Percentiles rank a stretch among this genome's conserved stretches.
phyloP scores from a whole-genome alignment of 2,797 vertebrate species.

The Rhinella marina region DNA sequence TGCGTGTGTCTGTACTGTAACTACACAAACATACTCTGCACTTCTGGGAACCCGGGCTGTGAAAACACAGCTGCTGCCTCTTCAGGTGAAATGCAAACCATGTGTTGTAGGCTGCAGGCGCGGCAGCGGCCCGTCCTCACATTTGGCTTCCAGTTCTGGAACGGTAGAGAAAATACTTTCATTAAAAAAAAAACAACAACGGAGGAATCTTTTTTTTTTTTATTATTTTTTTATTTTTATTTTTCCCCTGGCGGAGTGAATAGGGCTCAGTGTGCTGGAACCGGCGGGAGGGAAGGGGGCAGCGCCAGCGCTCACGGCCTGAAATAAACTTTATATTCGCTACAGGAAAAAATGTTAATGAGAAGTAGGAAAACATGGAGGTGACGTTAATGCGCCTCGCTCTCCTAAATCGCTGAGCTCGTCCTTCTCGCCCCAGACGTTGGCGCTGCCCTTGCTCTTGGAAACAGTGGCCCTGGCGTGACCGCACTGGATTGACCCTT shows the following conservation, averaged over 20 bases:
- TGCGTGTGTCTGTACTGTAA: slow-evolving; percentile 43
- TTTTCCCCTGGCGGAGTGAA: slow-evolving; percentile 14
- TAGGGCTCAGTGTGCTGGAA: slow-evolving; percentile 47
- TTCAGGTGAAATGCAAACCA: slow-evolving; percentile 53
- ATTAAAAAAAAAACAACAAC: slow-evolving; percentile 7
- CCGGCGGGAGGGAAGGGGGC: not conserved
- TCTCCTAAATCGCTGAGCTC: not conserved
- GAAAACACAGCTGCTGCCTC: slow-evolving; percentile 54
- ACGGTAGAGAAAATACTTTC: slow-evolving; percentile 29
- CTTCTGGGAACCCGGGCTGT: slow-evolving; percentile 23
- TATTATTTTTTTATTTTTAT: no score
- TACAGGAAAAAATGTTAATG: slow-evolving; percentile 28
- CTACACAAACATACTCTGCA: slow-evolving; percentile 36
- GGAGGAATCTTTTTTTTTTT: not conserved
- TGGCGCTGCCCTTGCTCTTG: not conserved
- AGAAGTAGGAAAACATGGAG: slow-evolving; percentile 12
- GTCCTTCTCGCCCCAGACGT: no score
- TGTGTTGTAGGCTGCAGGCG: slow-evolving; percentile 2
- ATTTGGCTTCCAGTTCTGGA: slow-evolving; percentile 35
- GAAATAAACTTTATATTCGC: slow-evolving; percentile 54
- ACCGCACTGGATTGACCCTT: not conserved
- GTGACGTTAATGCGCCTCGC: slow-evolving; percentile 12
- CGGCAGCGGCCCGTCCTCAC: not conserved
- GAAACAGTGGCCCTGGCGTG: not conserved
- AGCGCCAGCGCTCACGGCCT: slow-evolving; percentile 21